Percentiles rank a stretch among this genome's conserved stretches.
phyloP scores from a whole-genome alignment of 2,113 vertebrate genomes.

The Carlito syrichta region DNA sequence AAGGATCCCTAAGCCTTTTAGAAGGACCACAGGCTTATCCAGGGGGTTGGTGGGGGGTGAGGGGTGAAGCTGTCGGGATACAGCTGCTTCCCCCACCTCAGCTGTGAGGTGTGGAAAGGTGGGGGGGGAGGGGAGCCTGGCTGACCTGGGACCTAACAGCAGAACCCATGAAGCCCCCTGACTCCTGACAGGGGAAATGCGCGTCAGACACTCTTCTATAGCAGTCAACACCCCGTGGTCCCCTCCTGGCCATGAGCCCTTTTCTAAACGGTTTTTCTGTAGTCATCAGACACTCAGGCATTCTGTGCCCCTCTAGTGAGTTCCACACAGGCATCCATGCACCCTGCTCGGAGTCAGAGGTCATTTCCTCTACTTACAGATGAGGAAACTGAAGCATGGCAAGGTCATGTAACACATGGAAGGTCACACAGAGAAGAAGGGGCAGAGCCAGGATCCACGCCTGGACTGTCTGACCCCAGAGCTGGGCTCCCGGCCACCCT shows the following conservation, averaged over 20 bases:
- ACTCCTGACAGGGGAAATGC: neutral
- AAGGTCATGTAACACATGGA: neutral
- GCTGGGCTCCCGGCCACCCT: neutral
- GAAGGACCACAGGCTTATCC: accelerated
- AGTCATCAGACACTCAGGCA: neutral
- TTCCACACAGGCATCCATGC: neutral
- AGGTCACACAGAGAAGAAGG: neutral
- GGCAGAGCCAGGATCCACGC: neutral
- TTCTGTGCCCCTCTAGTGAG: accelerated
- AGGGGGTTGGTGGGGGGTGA: neutral
- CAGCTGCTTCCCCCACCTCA: accelerated
- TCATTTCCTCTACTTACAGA: neutral
- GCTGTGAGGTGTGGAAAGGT: neutral
- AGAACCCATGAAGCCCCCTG: neutral
- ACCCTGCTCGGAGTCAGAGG: neutral
- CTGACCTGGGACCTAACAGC: neutral
- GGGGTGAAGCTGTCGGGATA: neutral
- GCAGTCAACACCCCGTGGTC: accelerated
- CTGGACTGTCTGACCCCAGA: neutral
- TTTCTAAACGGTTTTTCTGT: neutral
- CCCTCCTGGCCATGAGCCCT: neutral
- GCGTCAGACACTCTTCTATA: neutral
- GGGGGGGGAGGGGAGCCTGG: neutral
- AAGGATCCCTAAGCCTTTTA: neutral
- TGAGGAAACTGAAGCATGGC: neutral